Evolutionary conservation across 2,797 vertebrate species (phyloP), one percentile per base, ranked within the genome.

Genomic region (Choloepus didactylus): DNA sequence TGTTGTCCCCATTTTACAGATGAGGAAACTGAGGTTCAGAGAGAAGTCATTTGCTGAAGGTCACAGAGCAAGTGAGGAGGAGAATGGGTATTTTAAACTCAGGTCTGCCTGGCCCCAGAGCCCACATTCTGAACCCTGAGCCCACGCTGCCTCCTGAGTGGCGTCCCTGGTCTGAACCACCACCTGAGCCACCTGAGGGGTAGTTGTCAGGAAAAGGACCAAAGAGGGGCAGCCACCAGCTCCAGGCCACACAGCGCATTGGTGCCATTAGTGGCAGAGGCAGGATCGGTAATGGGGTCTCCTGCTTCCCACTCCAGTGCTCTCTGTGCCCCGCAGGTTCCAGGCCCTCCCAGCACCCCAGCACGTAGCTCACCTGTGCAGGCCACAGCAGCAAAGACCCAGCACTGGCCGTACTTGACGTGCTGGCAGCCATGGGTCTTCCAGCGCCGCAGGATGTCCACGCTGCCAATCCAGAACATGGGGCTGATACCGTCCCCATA

Each of bases 321-420:
- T 54, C 25, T 66, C 44, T 19, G 31, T 15, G 15, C 44, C 8
- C 56, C 1, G 1, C 9, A 19, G 56, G 31, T 11, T 15, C 77
- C 25, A 10, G 44, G 11, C 4, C 44, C 69, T 0, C 1, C 73
- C 21, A 60, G 2, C 2, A 0, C 2, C 46, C 25, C 18, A 1
- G 38, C 0, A 1, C 0, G 0, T 25, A 21, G 25, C 98, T 98
- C 98, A 99, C 99, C 98, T 18, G 99, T 98, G 97, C 99, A 99
- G 3, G 99, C 99, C 95, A 99, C 99, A 0, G 99, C 99, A 0
- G 99, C 99, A 29, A 99, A 99, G 87, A 99, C 99, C 99, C 99
- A 99, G 98, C 99, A 99, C 98, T 99, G 99, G 89, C 99, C 99
- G 0, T 98, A 99, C 67, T 99, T 98, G 96, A 99, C 99, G 0